Evolutionary conservation across 2,797 vertebrate species (phyloP).

Genomic region (Squalus acanthias): DNA sequence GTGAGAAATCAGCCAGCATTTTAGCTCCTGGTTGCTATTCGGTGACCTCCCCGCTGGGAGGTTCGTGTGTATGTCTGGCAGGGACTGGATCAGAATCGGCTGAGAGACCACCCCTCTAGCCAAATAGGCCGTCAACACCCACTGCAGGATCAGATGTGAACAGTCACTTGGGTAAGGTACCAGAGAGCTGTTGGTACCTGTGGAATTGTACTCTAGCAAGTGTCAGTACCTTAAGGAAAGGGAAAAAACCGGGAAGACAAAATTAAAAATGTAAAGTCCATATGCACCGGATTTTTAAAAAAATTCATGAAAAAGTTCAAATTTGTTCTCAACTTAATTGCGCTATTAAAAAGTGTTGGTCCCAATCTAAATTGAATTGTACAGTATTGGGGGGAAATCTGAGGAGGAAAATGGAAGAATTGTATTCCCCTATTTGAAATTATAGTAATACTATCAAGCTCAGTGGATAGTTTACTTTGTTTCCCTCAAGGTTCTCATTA

Average conservation of each 20-base stretch:
- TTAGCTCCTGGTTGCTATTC: neutral
- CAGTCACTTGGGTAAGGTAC: neutral
- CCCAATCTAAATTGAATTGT: neutral
- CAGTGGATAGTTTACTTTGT: neutral
- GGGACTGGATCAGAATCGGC: neutral
- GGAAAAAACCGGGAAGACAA: neutral
- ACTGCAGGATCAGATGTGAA: neutral
- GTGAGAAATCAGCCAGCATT: neutral
- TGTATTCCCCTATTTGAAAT: neutral
- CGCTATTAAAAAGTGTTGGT: neutral
- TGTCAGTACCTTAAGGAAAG: neutral
- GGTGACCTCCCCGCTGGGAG: neutral
- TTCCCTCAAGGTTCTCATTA: neutral
- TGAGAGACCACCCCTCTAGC: neutral
- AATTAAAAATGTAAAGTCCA: neutral
- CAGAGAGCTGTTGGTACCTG: neutral
- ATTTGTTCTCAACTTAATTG: neutral
- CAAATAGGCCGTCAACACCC: neutral
- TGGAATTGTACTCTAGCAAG: neutral
- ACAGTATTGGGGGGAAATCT: neutral
- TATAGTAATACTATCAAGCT: neutral
- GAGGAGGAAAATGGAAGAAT: no score
- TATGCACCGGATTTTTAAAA: no score
- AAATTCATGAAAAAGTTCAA: no score
- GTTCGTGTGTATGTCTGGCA: neutral